These are phyloP conservation scores for Leptodirus hochenwartii DNA, from an alignment of 2,888 invertebrate species.

Conservation along the genomic window DNA sequence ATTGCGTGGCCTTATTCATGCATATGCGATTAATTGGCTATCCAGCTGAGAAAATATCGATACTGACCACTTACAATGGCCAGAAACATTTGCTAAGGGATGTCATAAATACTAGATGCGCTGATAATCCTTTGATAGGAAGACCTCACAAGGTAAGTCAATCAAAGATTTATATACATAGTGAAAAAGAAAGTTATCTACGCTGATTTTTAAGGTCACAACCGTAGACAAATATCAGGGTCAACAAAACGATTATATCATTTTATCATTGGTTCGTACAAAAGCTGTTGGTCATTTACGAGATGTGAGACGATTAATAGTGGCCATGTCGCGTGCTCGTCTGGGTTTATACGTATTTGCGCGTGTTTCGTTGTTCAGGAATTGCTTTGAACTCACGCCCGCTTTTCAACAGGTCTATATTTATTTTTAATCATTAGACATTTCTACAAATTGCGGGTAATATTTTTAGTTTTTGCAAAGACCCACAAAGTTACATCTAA, in stretches of 20 bases:
- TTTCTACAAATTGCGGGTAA: conserved; percentile 8
- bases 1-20: conserved; percentile 93
- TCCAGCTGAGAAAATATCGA: conserved; percentile 91
- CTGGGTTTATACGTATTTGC: conserved; percentile 95
- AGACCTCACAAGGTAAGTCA: conserved; percentile 61
- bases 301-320: conserved; percentile 89
- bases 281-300: conserved; percentile 94
- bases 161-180: neutral
- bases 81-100: conserved; percentile 95
- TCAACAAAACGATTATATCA: conserved; percentile 97
- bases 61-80: conserved; percentile 97
- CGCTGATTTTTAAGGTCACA: conserved; percentile 39
- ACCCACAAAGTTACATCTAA: conserved; percentile 61
- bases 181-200: conserved; percentile 6
- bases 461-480: conserved; percentile 53
- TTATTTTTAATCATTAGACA: conserved; percentile 3
- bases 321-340: conserved; percentile 94
- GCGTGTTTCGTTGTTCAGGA: conserved; percentile 77
- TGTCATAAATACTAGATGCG: conserved; percentile 85
- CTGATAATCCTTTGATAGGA: conserved; percentile 88
- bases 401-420: conserved; percentile 71
- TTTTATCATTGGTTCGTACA: conserved; percentile 89
- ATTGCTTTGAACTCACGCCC: conserved; percentile 92
- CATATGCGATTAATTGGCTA: conserved; percentile 96
- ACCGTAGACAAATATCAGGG: conserved; percentile 99